A percentile compares a stretch with the other conserved stretches of the same genome.
Conservation (phyloP, 2,113 vertebrate species). For the Myotis yumanensis region DNA sequence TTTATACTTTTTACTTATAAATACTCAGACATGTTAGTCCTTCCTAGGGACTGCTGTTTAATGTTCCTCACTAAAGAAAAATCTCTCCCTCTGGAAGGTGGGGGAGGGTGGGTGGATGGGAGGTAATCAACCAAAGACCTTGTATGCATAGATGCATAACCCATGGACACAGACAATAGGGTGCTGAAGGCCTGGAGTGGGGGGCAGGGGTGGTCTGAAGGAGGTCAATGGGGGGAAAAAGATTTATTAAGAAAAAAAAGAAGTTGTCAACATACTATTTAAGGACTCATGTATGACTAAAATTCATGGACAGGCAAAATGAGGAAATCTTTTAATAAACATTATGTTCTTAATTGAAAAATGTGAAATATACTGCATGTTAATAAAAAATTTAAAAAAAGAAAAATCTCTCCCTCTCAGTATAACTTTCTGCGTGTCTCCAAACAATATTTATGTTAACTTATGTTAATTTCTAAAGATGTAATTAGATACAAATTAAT, state of each 20-base stretch:
- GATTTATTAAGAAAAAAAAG: not conserved
- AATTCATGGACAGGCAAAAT: too few relatives aligned
- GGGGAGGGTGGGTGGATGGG: too few relatives aligned
- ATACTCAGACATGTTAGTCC: not conserved
- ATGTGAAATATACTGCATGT: too few relatives aligned
- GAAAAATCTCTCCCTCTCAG: not conserved
- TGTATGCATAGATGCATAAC: too few relatives aligned
- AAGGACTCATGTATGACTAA: not conserved
- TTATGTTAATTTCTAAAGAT: conserved; percentile 14
- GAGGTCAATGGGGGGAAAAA: too few relatives aligned
- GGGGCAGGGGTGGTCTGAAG: too few relatives aligned
- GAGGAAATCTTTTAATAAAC: too few relatives aligned
- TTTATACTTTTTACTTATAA: not conserved
- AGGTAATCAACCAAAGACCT: too few relatives aligned
- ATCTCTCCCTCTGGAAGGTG: not conserved
- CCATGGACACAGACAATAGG: too few relatives aligned
- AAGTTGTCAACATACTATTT: not conserved
- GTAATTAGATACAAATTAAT: not conserved
- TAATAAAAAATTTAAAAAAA: not conserved
- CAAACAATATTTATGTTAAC: not conserved
- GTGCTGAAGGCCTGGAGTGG: too few relatives aligned
- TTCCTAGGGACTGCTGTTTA: not conserved
- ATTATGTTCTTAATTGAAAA: too few relatives aligned
- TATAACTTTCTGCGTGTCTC: not conserved
- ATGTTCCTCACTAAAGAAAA: not conserved